Evolutionary conservation across 2,797 vertebrate genomes (phyloP).

Genomic region (Paedocypris micromegethes): DNA sequence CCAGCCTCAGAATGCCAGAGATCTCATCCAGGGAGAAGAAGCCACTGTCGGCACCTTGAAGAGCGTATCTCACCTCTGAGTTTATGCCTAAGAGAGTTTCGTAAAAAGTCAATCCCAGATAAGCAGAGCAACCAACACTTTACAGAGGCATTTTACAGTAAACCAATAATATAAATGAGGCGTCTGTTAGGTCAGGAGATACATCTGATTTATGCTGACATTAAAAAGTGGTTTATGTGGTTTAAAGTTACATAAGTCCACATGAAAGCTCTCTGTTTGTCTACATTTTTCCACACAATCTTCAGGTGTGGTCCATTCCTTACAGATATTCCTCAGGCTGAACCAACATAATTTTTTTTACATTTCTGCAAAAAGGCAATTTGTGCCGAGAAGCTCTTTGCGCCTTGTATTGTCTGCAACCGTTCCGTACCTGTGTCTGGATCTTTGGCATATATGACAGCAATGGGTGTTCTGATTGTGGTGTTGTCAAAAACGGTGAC

Average conservation of each 20-base stretch:
- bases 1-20: conserved; percentile 86
- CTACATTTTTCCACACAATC: conserved; percentile 48
- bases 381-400: no score
- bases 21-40: conserved; percentile 89
- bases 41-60: conserved; percentile 74
- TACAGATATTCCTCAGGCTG: conserved; percentile 32
- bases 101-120: conserved; percentile 9
- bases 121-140: not conserved
- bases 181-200: not conserved
- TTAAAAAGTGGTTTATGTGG: not conserved
- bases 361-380: no score
- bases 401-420: no score
- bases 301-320: conserved; percentile 48
- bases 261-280: conserved; percentile 8
- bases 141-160: no score
- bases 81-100: conserved; percentile 75
- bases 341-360: no score
- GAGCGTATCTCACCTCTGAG: conserved; percentile 86
- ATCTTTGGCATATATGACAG: conserved; percentile 86
- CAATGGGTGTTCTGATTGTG: conserved; percentile 83
- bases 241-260: conserved; percentile 18
- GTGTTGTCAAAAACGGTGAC: conserved; percentile 95
- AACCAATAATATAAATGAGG: not conserved
- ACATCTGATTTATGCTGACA: not conserved
- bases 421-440: conserved; percentile 79